A percentile compares a stretch with the other conserved stretches of the same genome.
Evolutionary conservation across 2,888 invertebrate species (phyloP).

Genomic region (Drosophila pegasa): DNA sequence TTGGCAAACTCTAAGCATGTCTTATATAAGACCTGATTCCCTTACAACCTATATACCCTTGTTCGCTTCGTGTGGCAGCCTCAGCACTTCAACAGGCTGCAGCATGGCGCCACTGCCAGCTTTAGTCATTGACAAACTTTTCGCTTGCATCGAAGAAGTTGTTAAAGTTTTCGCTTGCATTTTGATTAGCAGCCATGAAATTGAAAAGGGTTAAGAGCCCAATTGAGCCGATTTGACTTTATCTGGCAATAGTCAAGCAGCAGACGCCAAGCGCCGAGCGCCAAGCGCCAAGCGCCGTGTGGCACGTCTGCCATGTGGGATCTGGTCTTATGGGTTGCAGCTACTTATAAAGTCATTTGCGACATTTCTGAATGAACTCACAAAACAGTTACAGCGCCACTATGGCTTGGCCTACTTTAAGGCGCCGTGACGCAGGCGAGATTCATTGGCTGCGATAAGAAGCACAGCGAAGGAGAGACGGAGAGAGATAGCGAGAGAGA

Average conservation of each 20-base stretch:
- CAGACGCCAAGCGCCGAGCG: slow-evolving; percentile 12
- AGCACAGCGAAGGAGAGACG: background rate
- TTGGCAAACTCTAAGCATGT: background rate
- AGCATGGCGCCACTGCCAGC: slow-evolving; percentile 24
- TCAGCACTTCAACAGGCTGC: slow-evolving; percentile 1
- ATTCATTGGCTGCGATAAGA: slow-evolving; percentile 71
- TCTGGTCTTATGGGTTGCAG: slow-evolving; percentile 62
- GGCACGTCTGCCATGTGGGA: slow-evolving; percentile 19
- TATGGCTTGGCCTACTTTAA: slow-evolving; percentile 53
- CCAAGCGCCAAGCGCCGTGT: slow-evolving; percentile 17
- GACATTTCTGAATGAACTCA: slow-evolving; percentile 53
- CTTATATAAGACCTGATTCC: background rate
- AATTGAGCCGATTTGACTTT: slow-evolving; percentile 43
- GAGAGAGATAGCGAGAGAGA: background rate
- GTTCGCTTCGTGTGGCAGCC: no score
- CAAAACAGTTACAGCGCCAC: slow-evolving; percentile 30
- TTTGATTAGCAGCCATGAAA: slow-evolving; percentile 69
- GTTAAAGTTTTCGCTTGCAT: slow-evolving; percentile 65
- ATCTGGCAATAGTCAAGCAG: slow-evolving; percentile 29
- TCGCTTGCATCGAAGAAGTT: slow-evolving; percentile 17
- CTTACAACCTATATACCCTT: background rate
- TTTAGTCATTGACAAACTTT: slow-evolving; percentile 30
- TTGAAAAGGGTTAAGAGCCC: slow-evolving; percentile 50
- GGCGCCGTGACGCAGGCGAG: slow-evolving; percentile 56
- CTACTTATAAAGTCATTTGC: slow-evolving; percentile 76